Evolutionary conservation across 2,113 vertebrate genomes (phyloP).

Genomic region (Columba livia): DNA sequence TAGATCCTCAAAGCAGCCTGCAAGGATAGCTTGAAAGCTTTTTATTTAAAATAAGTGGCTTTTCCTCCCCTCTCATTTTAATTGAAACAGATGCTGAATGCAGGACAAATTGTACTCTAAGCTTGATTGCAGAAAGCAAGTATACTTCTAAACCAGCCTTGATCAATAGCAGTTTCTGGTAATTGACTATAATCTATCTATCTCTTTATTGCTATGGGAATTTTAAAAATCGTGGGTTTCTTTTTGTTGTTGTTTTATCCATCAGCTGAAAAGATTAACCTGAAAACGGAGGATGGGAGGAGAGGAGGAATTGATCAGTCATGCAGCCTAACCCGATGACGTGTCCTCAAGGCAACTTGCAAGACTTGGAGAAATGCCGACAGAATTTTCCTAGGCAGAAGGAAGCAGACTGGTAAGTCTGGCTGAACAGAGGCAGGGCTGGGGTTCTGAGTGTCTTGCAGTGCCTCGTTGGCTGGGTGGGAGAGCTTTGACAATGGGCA

Average conservation of each 20-base stretch:
- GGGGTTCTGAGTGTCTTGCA: background rate
- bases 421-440: background rate
- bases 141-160: constrained; percentile 16
- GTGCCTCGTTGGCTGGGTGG: background rate
- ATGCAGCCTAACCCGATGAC: background rate
- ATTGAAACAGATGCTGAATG: constrained; percentile 68
- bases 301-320: constrained; percentile 36
- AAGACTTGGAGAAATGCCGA: background rate
- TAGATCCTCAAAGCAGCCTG: constrained; percentile 56
- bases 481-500: background rate
- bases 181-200: constrained; percentile 41
- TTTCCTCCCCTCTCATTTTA: constrained; percentile 65
- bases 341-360: background rate
- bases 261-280: background rate
- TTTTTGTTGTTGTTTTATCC: background rate
- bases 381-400: constrained; percentile 34
- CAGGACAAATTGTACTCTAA: constrained; percentile 55
- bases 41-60: constrained; percentile 70
- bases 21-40: constrained; percentile 63
- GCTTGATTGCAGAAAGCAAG: constrained; percentile 7
- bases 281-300: background rate
- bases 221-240: background rate
- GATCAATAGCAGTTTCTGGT: constrained; percentile 60
- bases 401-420: constrained; percentile 11
- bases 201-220: background rate